Conservation (phyloP, 2,888 invertebrate species). For the Perdita meconis region DNA sequence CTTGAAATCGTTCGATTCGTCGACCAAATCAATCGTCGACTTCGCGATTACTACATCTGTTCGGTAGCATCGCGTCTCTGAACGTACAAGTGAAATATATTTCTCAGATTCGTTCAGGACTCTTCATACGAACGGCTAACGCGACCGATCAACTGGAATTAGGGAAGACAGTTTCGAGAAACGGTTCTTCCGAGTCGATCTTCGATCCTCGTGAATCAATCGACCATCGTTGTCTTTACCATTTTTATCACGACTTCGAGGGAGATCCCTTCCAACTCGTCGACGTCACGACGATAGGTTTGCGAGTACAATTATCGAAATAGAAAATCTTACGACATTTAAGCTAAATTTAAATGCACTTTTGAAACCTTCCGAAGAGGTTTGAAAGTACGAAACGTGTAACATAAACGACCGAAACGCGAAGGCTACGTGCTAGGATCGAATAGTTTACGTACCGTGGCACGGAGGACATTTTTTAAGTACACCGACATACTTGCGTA, state of each 20-base stretch:
- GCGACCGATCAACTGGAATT: constrained; percentile 51
- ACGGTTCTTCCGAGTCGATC: neutral
- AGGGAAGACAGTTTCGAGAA: constrained; percentile 36
- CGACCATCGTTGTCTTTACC: neutral
- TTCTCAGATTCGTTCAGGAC: constrained; percentile 17
- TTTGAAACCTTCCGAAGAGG: neutral
- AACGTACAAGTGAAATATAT: neutral
- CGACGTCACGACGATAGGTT: too few species aligned
- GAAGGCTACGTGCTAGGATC: neutral
- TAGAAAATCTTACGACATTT: too few species aligned
- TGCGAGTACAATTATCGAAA: too few species aligned
- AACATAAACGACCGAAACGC: neutral
- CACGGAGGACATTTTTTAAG: neutral
- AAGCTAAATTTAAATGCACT: too few species aligned
- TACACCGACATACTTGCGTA: neutral
- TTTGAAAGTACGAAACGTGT: neutral
- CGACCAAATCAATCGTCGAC: neutral
- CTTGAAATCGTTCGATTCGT: too few species aligned
- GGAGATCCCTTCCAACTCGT: neutral
- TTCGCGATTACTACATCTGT: neutral
- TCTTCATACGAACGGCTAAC: constrained; percentile 38
- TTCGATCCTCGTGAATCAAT: constrained; percentile 9
- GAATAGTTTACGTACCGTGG: neutral
- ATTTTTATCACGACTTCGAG: neutral
- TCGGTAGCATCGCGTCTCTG: neutral